Base-by-base conservation (phyloP, 2,888 invertebrate genomes). In the Anticlea derivata region DNA sequence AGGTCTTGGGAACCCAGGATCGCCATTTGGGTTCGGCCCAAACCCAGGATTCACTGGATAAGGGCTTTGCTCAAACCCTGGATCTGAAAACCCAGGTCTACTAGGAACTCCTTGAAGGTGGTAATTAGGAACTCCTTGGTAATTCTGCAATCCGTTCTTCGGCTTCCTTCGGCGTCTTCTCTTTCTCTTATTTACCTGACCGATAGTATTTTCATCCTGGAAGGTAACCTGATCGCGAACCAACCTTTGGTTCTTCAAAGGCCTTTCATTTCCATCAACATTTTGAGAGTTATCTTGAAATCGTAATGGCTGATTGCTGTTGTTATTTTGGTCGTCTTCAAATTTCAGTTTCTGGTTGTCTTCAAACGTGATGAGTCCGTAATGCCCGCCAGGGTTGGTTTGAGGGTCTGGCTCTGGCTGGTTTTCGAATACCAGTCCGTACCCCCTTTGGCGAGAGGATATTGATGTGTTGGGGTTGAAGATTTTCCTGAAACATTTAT, bases 151-250 rank as follows among this genome's bases (percentile, higher is more conserved):
- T 61, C 66, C 51, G 5, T 63, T 61, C 22, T 64, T 70, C 1
- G 68, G 71, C 48, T 63, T 75, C 24, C 73, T 66, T 34, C 78
- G 70, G 2, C 76, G 73, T 24, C 73, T 70, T 27, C 71, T 70
- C 50, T 66, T 80, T 37, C 67, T 76, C 27, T 68, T 63, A 0
- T 38, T 27, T 7, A 49, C 43, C 23, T 61, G 61, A 22, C 61
- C 58, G 20, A 61, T 53, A 33, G 34, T 60, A 39, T 67, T 68
- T 17, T 73, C 65, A 40, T 73, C 66, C 50, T 60, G 59, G n/a
- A 60, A 58, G 7, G 6, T 37, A 1, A 54, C 41, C 35, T 43
- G 35, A 20, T 50, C 47, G 7, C 33, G 44, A 2, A 29, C 2
- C 24, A 47, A 30, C 1, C 41, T 31, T 26, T 54, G 44, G 10